Base-by-base conservation (phyloP, 2,888 invertebrate genomes). In the Acrobasis suavella region DNA sequence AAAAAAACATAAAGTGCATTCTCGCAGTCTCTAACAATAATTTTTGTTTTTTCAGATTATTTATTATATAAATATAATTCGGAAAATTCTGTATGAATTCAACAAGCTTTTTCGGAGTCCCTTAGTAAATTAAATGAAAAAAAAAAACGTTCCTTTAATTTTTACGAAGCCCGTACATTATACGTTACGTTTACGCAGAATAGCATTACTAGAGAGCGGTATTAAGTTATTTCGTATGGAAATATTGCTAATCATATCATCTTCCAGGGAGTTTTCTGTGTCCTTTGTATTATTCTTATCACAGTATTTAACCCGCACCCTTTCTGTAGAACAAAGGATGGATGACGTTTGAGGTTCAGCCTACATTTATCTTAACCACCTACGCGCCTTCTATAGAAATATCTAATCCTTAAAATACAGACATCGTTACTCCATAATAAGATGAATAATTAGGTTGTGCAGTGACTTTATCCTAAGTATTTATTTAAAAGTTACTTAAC, bases 241-340 rank as follows among this genome's bases (percentile, higher is more conserved):
- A 54, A 42, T 58, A 46, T 49, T 17, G 38, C 60, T 60, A n/a
- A n/a, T n/a, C 3, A 22, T 60, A 60, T 60, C 60, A 51, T 46
- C 49, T 60, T 56, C 59, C 50, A 58, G 51, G 49, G 58, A 55
- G 60, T 17, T 38, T 55, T 14, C 39, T 58, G 39, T 62, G 46
- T 39, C 56, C 58, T 61, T 67, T 63, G 65, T 63, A 37, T 63
- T 62, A 63, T 59, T 63, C 63, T 65, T 68, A 67, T 68, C 66
- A 62, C 39, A 62, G 60, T 68, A 60, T 66, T 66, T 66, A 64
- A 68, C 64, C 62, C 63, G 63, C 52, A 54, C 62, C 62, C 62
- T 63, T 65, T 65, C 22, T 56, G 50, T 58, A 39, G 59, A 59
- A 65, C 65, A 68, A 67, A 63, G 63, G 60, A 10, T 12, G 15